A percentile compares a stretch with the other conserved stretches of the same genome.
phyloP scores from a whole-genome alignment of 2,888 invertebrate species.

The Chrysomela aeneicollis region DNA sequence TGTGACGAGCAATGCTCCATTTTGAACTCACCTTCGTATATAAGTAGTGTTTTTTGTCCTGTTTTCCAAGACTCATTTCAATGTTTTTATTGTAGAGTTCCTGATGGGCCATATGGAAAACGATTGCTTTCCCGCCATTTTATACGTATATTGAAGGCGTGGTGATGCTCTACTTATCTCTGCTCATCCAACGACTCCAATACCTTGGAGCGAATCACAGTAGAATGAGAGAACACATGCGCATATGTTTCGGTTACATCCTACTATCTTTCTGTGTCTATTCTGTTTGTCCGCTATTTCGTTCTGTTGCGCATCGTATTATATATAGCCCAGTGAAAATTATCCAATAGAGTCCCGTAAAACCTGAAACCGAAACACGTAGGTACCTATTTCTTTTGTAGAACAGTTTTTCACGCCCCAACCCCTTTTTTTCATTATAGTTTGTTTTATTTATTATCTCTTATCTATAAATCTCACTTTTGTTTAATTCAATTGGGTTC shows the following conservation, averaged over 20 bases:
- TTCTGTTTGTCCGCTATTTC: not conserved
- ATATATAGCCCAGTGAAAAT: not conserved
- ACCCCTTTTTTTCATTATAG: too few relatives aligned
- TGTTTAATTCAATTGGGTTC: too few relatives aligned
- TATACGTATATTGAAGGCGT: constrained; percentile 35
- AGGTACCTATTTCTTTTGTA: too few relatives aligned
- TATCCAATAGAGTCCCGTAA: not conserved
- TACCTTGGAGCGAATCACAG: constrained; percentile 33
- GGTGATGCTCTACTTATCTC: constrained; percentile 41
- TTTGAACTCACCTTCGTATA: too few relatives aligned
- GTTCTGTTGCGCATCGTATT: not conserved
- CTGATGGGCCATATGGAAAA: constrained; percentile 1
- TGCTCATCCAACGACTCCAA: constrained; percentile 41
- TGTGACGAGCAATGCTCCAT: too few relatives aligned
- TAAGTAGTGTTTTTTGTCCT: too few relatives aligned
- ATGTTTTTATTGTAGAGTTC: too few relatives aligned
- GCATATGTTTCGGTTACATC: constrained; percentile 24
- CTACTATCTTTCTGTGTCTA: constrained; percentile 19
- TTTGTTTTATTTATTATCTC: too few relatives aligned
- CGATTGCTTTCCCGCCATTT: constrained; percentile 34
- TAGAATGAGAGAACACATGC: constrained; percentile 32
- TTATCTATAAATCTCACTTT: too few relatives aligned
- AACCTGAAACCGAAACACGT: too few relatives aligned
- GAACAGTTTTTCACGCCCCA: too few relatives aligned
- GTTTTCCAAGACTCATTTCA: too few relatives aligned